Base-by-base conservation (phyloP, 2,113 vertebrate species). In the Odontesthes bonariensis region DNA sequence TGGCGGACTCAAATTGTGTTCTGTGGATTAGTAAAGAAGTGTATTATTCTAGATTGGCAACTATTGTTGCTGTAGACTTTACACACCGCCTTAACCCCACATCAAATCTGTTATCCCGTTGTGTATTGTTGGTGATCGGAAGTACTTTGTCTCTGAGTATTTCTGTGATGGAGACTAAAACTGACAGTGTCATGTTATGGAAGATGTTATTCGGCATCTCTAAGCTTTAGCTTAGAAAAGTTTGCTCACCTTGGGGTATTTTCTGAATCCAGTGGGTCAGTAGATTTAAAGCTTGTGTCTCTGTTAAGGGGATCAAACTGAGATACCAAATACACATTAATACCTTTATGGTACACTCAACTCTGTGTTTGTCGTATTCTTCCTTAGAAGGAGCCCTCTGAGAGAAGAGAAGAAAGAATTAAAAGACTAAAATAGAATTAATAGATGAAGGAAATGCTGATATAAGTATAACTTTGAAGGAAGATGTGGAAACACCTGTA, bases 1-100 rank as follows among this genome's bases (percentile, higher is more conserved):
- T 64, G 57, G 68, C 72, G 72, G 79, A 79, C 81, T 70, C 20
- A 78, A 89, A 89, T 84, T 6, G 2, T 77, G 67, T 58, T 86
- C 35, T 57, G 52, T 65, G 82, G 85, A 74, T 84, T 83, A 83
- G 68, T 72, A 68, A 71, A 82, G 57, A 71, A 82, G 57, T 70
- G 61, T 44, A 69, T 74, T 42, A 51, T 73, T 77, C 57, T 46
- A 58, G 70, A 75, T 19, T 19, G 17, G 7, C 7, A 13, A 19
- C 44, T 5, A 46, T 46, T 10, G 44, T 67, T 78, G 56, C 17
- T 71, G 51, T 6, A 74, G 56, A 67, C 47, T 60, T 64, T 49
- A 52, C 64, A 53, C 52, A 44, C 5, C 46, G 69, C 64, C 65
- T 78, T 63, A 35, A 69, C n/a, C n/a, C 47, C 13, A 46, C 49